Base-by-base conservation (phyloP, 2,113 vertebrate species). In the Scopus umbretta region DNA sequence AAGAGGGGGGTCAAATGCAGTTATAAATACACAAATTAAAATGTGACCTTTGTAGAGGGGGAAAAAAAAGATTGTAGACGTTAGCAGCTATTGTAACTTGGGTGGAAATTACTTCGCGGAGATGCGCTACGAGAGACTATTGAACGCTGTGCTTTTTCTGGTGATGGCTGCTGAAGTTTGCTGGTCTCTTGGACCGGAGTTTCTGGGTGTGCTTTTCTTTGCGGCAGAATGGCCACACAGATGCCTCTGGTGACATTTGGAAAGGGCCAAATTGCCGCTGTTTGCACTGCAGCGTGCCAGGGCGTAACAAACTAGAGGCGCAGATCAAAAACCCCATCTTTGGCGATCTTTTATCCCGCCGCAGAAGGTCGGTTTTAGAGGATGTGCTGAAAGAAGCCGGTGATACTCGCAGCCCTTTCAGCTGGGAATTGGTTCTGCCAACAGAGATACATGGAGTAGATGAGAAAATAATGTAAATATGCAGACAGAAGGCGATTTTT, bases 391-490 rank as follows among this genome's bases (percentile, higher is more conserved):
- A 91, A 90, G 94, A 92, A 96, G 67, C 85, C 82, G 65, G 11
- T 23, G 97, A 50, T 72, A 19, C 67, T 94, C 84, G 21, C 75
- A 86, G 94, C 70, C 90, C n/a, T 67, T 90, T 84, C 96, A 91
- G 88, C 96, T 96, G 96, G 88, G 96, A 92, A 62, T 95, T 94
- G 95, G 91, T 91, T 71, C 95, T 90, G 94, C 80, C 96, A 98
- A 94, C 90, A 96, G 94, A 29, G 75, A 83, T 34, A 45, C 76
- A 25, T 26, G 56, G 91, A 95, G 68, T 59, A 97, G 97, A 96
- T 70, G 93, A 96, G 96, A 94, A 96, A 96, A 88, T 92, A 94
- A 96, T 89, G 95, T 96, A 97, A 97, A 97, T 96, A 92, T 30
- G 74, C 66, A 32, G 40, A 92, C 91, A 85, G 95, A 95, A 95